Evolutionary conservation across 2,797 vertebrate species (phyloP).

Genomic region (Coilia nasus): DNA sequence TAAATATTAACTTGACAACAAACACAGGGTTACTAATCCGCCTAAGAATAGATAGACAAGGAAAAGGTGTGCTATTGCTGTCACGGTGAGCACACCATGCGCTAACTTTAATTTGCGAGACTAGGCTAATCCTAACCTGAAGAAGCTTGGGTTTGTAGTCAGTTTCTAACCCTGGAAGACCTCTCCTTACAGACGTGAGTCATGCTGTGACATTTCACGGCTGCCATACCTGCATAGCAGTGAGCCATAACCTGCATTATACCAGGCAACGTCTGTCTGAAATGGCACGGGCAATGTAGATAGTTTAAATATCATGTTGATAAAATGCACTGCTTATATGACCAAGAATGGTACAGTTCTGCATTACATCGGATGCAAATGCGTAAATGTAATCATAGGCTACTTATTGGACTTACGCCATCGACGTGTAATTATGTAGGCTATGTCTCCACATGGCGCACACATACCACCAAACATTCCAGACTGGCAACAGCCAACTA

Average conservation of each 20-base stretch:
- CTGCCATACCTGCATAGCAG: neutral
- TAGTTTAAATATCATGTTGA: too few species aligned
- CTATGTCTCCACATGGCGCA: neutral
- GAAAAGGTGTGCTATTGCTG: neutral
- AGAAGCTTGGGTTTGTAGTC: neutral
- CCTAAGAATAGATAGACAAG: neutral
- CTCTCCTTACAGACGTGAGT: neutral
- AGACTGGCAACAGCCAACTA: neutral
- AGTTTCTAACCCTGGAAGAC: neutral
- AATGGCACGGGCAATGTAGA: too few species aligned
- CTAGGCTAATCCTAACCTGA: neutral
- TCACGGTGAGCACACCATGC: neutral
- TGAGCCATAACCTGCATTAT: neutral
- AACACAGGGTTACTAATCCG: neutral
- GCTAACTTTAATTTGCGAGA: neutral
- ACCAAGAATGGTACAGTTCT: too few species aligned
- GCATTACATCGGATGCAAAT: too few species aligned
- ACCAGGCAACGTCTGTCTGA: too few species aligned
- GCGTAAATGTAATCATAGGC: too few species aligned
- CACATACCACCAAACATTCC: neutral
- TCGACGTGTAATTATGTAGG: neutral
- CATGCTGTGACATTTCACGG: neutral
- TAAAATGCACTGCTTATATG: too few species aligned
- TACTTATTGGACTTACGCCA: neutral
- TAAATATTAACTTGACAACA: conserved; percentile 44